A percentile compares a stretch with the other conserved stretches of the same genome.
Conservation (phyloP, 92 coral and sea anemone genomes). For the Paragorgia papillata region DNA sequence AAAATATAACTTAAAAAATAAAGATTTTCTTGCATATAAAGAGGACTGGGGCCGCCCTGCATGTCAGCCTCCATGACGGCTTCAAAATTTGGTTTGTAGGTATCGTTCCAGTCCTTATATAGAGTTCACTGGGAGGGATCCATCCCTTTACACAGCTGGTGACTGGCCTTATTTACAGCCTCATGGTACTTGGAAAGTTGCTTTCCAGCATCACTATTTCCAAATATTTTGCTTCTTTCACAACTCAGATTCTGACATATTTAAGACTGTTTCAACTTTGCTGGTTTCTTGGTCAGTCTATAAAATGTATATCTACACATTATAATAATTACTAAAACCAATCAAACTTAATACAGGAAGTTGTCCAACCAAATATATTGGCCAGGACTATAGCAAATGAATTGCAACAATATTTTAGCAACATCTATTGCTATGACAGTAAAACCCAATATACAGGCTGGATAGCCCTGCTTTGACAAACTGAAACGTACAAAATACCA, state of each 20-base stretch:
- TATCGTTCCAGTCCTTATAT: too few species aligned
- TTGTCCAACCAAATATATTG: not conserved
- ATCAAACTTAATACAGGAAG: not conserved
- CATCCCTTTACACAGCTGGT: slow-evolving; percentile 42
- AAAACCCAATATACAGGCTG: slow-evolving; percentile 61
- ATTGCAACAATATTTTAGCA: not conserved
- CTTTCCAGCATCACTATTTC: slow-evolving; percentile 5
- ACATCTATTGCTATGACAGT: slow-evolving; percentile 57
- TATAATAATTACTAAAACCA: not conserved
- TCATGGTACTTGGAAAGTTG: slow-evolving; percentile 36
- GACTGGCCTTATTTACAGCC: slow-evolving; percentile 42
- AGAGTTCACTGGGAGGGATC: slow-evolving; percentile 38
- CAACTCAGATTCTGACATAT: slow-evolving; percentile 17
- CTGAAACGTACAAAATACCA: too few species aligned
- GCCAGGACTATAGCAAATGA: not conserved
- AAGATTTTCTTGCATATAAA: too few species aligned
- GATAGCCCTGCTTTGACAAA: too few species aligned
- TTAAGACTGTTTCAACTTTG: not conserved
- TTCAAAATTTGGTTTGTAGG: too few species aligned
- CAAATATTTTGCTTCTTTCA: slow-evolving; percentile 41
- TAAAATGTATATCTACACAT: slow-evolving; percentile 1
- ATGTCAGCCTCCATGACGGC: too few species aligned
- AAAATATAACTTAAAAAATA: too few species aligned
- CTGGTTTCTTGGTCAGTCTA: not conserved
- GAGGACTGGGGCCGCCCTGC: too few species aligned